Evolutionary conservation across 2,888 invertebrate genomes (phyloP).

Genomic region (Microplitis manilae): DNA sequence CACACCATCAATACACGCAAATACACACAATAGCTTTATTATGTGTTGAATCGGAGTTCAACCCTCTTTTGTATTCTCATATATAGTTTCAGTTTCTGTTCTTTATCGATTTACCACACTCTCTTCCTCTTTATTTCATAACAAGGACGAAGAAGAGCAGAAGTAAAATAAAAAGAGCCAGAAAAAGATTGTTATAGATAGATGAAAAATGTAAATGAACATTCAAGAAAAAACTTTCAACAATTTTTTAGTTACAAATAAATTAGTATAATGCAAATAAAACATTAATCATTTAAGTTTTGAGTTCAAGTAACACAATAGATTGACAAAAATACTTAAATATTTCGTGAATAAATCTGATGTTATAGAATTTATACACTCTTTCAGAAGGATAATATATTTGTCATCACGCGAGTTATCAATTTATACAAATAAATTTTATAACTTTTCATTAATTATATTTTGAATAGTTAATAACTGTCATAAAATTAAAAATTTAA

Average conservation of each 20-base stretch:
- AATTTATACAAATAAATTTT: background rate
- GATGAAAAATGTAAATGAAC: background rate
- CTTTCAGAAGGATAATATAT: background rate
- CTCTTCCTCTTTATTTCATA: conserved; percentile 12
- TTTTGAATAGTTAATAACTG: background rate
- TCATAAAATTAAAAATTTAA: no score
- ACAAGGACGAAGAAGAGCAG: conserved; percentile 12
- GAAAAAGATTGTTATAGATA: conserved; percentile 9
- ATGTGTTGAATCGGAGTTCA: conserved; percentile 30
- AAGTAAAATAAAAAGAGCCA: background rate
- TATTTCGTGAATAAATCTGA: background rate
- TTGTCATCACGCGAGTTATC: background rate
- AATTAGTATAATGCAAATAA: background rate
- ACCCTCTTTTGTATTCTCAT: background rate
- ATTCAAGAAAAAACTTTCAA: background rate
- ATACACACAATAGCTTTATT: conserved; percentile 33
- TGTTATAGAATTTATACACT: background rate
- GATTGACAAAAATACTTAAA: background rate
- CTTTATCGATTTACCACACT: conserved; percentile 37
- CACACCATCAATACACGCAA: background rate
- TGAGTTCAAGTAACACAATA: background rate
- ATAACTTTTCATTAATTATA: background rate
- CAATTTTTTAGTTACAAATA: background rate
- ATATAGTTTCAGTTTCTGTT: conserved; percentile 30
- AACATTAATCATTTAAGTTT: background rate